Base-by-base conservation (phyloP, 2,888 invertebrate genomes). In the Dicroscelio sp. region DNA sequence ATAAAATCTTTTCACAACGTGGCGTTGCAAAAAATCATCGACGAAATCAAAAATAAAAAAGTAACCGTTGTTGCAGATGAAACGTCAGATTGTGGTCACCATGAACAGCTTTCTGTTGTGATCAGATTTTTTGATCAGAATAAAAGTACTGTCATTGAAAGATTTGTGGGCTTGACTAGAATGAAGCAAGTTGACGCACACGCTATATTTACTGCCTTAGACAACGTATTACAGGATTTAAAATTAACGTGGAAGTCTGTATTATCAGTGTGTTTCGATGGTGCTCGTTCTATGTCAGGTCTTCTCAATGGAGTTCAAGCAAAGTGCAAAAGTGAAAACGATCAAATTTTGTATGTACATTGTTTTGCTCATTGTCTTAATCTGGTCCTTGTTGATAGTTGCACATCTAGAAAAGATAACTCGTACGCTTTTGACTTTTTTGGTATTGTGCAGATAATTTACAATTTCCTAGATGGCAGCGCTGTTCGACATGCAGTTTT, bases 321-420 rank as follows among this genome's bases (percentile, higher is more conserved):
- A 20, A 55, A 52, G 33, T 87, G 82, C 23, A 86, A 86, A 43
- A 12, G 60, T 63, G n/a, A 23, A 1, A 87, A 87, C 31, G n/a
- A n/a, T 20, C 20, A 27, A 52, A 82, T 87, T 31, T 65, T 87
- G 65, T 82, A 87, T 67, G 48, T 87, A 33, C 80, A 87, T 80
- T 87, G 80, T 55, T 73, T 87, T 10, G 48, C 79, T 30, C 80
- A 87, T 80, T 87, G 80, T 55, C 58, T 87, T 10, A 87, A 87
- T 75, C 35, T 87, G 5, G 43, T 65, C 52, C 67, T 87, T 30
- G 80, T 87, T 35, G 65, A 20, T 80, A 33, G 43, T 52, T 87
- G 79, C 52, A 35, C 75, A 23, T 52, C 8, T 14, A 73, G 55
- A 17, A 87, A 73, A 38, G 25, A 80, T 27, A 87, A 75, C 43